Conservation (phyloP, 2,113 vertebrate genomes). For the Perca flavescens region DNA sequence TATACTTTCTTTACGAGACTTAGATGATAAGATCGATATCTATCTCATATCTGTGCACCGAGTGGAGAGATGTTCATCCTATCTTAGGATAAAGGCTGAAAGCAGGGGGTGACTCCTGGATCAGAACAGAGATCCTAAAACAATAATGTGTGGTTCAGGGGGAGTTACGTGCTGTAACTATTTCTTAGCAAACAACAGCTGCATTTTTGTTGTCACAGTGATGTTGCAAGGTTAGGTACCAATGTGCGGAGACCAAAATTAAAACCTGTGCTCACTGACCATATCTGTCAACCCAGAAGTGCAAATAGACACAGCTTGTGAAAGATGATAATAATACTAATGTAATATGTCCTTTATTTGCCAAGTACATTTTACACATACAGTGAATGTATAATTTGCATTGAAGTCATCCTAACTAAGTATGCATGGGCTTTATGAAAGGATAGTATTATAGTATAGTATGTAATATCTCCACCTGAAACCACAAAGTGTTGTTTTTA, state of each 20-base stretch:
- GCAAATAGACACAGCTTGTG: too few species aligned
- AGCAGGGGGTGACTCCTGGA: not conserved
- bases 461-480: not conserved
- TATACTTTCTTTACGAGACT: not conserved
- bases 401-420: too few species aligned
- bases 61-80: not conserved
- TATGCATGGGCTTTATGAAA: too few species aligned
- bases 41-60: not conserved
- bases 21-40: not conserved
- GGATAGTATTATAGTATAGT: too few species aligned
- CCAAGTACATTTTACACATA: too few species aligned
- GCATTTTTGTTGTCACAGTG: not conserved
- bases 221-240: not conserved
- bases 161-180: not conserved
- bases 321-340: too few species aligned
- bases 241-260: not conserved
- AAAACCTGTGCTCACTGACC: not conserved
- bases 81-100: not conserved
- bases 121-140: conserved; percentile 8
- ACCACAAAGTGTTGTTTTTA: not conserved
- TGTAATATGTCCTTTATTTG: too few species aligned
- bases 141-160: not conserved
- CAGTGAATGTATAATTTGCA: too few species aligned
- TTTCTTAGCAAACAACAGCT: not conserved
- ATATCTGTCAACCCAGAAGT: not conserved